Evolutionary conservation across 2,888 invertebrate genomes (phyloP).

Genomic region (Apomyelois bistriatella): DNA sequence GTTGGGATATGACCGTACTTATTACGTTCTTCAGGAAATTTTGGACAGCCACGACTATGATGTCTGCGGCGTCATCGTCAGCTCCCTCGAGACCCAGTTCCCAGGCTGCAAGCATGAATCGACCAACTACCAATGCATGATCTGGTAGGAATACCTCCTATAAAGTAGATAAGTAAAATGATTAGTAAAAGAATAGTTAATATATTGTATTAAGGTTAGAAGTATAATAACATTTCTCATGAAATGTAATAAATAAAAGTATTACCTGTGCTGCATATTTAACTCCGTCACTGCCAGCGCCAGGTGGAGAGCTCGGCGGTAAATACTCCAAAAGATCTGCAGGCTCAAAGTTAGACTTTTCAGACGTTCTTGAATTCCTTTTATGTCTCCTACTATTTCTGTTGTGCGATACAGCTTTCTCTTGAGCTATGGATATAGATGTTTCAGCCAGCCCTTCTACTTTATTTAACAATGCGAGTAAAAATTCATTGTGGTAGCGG

Average conservation of each 20-base stretch:
- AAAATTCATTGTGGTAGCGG: conserved; percentile 91
- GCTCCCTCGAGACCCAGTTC: conserved; percentile 92
- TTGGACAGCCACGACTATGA: conserved; percentile 89
- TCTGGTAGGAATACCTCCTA: conserved; percentile 91
- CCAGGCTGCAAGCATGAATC: conserved; percentile 93
- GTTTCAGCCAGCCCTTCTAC: conserved; percentile 78
- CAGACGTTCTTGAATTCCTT: conserved; percentile 76
- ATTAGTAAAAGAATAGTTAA: too few species aligned
- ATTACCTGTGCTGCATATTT: conserved; percentile 71
- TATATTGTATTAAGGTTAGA: too few species aligned
- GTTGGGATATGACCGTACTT: conserved; percentile 86
- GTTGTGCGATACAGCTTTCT: conserved; percentile 61
- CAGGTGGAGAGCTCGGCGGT: conserved; percentile 75
- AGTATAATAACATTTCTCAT: too few species aligned
- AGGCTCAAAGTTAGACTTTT: conserved; percentile 81
- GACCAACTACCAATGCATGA: conserved; percentile 88
- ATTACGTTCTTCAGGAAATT: conserved; percentile 91
- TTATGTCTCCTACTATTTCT: conserved; percentile 73
- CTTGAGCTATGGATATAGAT: conserved; percentile 63
- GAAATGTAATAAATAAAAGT: too few species aligned
- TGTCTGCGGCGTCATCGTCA: conserved; percentile 89
- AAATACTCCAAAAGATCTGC: conserved; percentile 81
- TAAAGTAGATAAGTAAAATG: neutral
- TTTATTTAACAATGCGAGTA: conserved; percentile 88
- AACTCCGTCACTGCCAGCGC: conserved; percentile 71